phyloP scores from a whole-genome alignment of 2,888 invertebrate genomes.

The Ochropacha duplaris region DNA sequence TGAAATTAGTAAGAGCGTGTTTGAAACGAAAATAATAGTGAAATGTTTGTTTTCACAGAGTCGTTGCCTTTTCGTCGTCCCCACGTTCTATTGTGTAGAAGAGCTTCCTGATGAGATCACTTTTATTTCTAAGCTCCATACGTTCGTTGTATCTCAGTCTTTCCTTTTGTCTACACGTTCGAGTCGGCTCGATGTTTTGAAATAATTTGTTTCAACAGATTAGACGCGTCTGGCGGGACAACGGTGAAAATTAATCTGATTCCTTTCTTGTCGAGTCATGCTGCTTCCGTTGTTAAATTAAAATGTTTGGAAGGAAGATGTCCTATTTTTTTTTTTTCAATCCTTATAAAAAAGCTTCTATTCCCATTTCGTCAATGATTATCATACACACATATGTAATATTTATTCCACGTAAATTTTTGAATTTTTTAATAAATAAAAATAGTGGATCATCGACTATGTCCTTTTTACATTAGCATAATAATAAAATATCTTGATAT shows the following conservation, averaged over 20 bases:
- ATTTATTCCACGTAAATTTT: slow-evolving; percentile 49
- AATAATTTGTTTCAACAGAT: slow-evolving; percentile 62
- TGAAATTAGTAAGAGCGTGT: slow-evolving; percentile 2
- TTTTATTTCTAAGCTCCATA: slow-evolving; percentile 56
- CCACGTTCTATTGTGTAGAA: slow-evolving; percentile 53
- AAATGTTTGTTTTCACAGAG: slow-evolving; percentile 52
- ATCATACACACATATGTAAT: slow-evolving; percentile 26
- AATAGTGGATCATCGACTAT: slow-evolving; percentile 51
- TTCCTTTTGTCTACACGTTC: slow-evolving; percentile 58
- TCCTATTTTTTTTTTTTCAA: slow-evolving; percentile 58
- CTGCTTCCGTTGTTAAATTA: slow-evolving; percentile 77
- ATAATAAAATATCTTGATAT: slow-evolving; percentile 34
- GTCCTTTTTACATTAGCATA: slow-evolving; percentile 36
- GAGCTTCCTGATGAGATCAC: slow-evolving; percentile 69
- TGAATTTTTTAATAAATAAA: slow-evolving; percentile 62
- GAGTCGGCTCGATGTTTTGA: slow-evolving; percentile 47
- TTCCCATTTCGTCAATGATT: slow-evolving; percentile 14
- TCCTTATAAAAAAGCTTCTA: slow-evolving; percentile 14
- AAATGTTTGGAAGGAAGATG: slow-evolving; percentile 66
- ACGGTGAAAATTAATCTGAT: slow-evolving; percentile 72
- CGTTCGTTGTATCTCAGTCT: slow-evolving; percentile 40
- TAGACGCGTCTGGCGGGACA: slow-evolving; percentile 44
- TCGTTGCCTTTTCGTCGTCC: slow-evolving; percentile 59
- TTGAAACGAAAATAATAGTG: slow-evolving; percentile 22
- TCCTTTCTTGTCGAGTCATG: slow-evolving; percentile 73